These are phyloP conservation scores for Acrobasis repandana DNA, from an alignment of 2,888 invertebrate species.

Conservation along the genomic window DNA sequence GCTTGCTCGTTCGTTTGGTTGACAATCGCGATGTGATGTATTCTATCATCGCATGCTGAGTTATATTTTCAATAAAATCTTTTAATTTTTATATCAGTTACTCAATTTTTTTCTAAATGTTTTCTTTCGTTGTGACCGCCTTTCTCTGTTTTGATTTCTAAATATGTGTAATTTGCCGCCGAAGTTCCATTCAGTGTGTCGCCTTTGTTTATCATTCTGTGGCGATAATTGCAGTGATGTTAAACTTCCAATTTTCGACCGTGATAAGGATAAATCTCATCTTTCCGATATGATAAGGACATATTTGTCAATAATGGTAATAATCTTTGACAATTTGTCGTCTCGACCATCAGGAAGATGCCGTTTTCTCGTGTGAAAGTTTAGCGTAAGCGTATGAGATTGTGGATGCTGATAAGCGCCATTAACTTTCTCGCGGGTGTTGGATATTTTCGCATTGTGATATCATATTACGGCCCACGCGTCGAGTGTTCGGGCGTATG, in stretches of 20 bases:
- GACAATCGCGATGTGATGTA: slow-evolving; percentile 83
- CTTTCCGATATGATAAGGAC: slow-evolving; percentile 89
- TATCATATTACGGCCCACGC: slow-evolving; percentile 84
- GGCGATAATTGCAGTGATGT: slow-evolving; percentile 88
- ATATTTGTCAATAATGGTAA: slow-evolving; percentile 91
- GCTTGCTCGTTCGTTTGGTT: slow-evolving; percentile 80
- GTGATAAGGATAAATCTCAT: slow-evolving; percentile 87
- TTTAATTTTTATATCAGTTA: slow-evolving; percentile 78
- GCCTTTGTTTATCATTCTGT: slow-evolving; percentile 94
- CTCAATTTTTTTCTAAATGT: slow-evolving; percentile 80
- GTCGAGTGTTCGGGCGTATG: slow-evolving; percentile 77
- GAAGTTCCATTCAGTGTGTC: slow-evolving; percentile 96
- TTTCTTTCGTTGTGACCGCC: slow-evolving; percentile 77
- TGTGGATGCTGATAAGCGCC: slow-evolving; percentile 84
- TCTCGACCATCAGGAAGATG: slow-evolving; percentile 49
- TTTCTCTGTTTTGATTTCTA: slow-evolving; percentile 82
- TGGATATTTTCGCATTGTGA: slow-evolving; percentile 84
- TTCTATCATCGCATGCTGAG: slow-evolving; percentile 82
- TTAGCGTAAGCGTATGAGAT: slow-evolving; percentile 79
- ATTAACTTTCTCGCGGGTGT: slow-evolving; percentile 84
- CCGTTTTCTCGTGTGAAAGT: slow-evolving; percentile 82
- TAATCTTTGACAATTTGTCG: slow-evolving; percentile 54
- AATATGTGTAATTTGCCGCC: slow-evolving; percentile 96
- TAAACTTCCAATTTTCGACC: slow-evolving; percentile 90
- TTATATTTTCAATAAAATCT: slow-evolving; percentile 78